Base-by-base conservation (phyloP, 2,113 vertebrate species). In the Pantherophis guttatus region DNA sequence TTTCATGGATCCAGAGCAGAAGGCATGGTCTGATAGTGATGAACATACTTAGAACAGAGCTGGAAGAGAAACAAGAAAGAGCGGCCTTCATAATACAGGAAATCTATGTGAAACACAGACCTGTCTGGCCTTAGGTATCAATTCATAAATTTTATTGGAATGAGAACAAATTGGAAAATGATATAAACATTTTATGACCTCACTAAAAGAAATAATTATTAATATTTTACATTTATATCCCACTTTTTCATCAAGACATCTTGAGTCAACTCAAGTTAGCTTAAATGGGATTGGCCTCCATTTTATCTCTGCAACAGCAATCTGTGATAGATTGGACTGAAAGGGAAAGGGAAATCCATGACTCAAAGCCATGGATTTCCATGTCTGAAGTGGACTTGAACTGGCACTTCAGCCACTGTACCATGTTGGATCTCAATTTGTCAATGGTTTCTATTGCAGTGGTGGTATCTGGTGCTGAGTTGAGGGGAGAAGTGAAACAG, bases 21-120 rank as follows among this genome's bases (percentile, higher is more conserved):
- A 97, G 96, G 96, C 96, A 96, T 97, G 96, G 94, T 94, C 94
- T 92, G 93, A 94, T 94, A 94, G 95, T 95, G 96, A 96, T 93
- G 94, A 96, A 95, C 95, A 96, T 97, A 97, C 96, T 97, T 97
- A 97, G 95, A 96, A 13, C 93, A 91, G 95, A 94, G 95, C 75
- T 26, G 94, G 93, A 95, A 95, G 75, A 86, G 48, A 86, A 26
- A 55, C 93, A 93, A 96, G 94, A 87, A 91, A 96, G 90, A 96
- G 57, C 90, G 91, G 90, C 86, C 96, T 95, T 95, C 94, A 93
- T 93, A 93, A 91, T 33, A 24, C 89, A 94, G 93, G 94, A 95
- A 97, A 96, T 50, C 88, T 93, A 92, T 94, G 95, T 94, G 91
- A 94, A 96, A 93, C 91, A 94, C 0, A 10, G 87, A 55, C 91